Conservation (phyloP, 1,140 invertebrate genomes). For the Geopemphigus sp. region DNA sequence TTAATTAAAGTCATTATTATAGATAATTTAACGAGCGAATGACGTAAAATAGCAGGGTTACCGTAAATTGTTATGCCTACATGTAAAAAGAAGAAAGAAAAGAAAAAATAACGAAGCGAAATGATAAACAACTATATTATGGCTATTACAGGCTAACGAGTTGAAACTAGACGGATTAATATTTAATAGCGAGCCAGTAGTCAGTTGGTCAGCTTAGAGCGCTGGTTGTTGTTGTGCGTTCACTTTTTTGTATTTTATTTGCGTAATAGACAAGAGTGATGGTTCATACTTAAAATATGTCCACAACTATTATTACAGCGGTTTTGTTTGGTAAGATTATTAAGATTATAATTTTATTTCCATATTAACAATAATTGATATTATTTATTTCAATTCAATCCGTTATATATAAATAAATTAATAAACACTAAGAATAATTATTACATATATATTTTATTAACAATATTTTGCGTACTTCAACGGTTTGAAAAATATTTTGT, state of each 20-base stretch:
- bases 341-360: too few species aligned
- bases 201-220: conserved; percentile 3
- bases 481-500: too few species aligned
- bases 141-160: not conserved
- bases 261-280: conserved; percentile 19
- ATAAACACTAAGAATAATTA: too few species aligned
- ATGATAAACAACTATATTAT: conserved; percentile 14
- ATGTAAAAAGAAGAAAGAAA: not conserved
- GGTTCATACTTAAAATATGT: not conserved
- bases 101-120: not conserved
- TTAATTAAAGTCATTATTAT: not conserved
- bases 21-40: not conserved
- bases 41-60: not conserved
- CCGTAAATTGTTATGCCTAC: not conserved
- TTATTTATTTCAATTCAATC: too few species aligned
- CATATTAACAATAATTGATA: too few species aligned
- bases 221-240: not conserved
- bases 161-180: not conserved
- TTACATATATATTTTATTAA: too few species aligned
- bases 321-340: not conserved
- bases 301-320: not conserved
- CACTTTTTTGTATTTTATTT: conserved; percentile 28
- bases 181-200: not conserved
- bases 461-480: too few species aligned
- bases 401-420: too few species aligned